These are phyloP conservation scores for Neolamprologus variostigma DNA, from an alignment of 2,113 vertebrate species.

Conservation along the genomic window DNA sequence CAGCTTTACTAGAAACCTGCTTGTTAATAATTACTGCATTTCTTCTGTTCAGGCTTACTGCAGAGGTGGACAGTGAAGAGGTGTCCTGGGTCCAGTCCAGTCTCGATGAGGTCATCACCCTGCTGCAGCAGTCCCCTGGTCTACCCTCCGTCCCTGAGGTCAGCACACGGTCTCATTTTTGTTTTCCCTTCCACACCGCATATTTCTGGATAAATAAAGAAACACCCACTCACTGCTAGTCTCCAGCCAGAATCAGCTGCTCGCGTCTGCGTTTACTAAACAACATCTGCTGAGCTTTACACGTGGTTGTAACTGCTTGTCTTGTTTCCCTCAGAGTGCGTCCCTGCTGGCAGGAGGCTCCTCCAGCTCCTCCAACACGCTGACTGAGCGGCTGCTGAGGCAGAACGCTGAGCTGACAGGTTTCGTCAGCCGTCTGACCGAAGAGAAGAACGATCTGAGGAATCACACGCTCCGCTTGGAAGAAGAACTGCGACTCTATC, in stretches of 20 bases:
- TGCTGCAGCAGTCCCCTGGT: constrained; percentile 73
- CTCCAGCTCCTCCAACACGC: constrained; percentile 67
- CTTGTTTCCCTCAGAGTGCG: constrained; percentile 45
- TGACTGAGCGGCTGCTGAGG: constrained; percentile 85
- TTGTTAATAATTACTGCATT: background rate
- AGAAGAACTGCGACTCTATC: constrained; percentile 76
- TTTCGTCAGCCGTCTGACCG: constrained; percentile 86
- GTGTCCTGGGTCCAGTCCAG: constrained; percentile 75
- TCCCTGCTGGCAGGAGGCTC: constrained; percentile 59
- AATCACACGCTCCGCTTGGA: constrained; percentile 83
- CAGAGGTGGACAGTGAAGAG: constrained; percentile 77
- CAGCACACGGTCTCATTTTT: background rate
- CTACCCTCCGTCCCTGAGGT: constrained; percentile 73
- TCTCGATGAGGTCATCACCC: constrained; percentile 78
- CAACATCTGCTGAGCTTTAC: background rate
- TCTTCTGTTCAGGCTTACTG: constrained; percentile 63
- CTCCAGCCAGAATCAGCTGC: background rate
- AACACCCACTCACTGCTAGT: background rate
- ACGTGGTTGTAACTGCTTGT: background rate
- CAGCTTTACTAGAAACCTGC: background rate
- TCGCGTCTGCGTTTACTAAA: background rate
- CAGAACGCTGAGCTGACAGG: constrained; percentile 92
- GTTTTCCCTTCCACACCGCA: background rate
- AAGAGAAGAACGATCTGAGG: constrained; percentile 92
- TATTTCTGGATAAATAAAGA: background rate